phyloP scores from a whole-genome alignment of 2,888 invertebrate species.

The Xylota sylvarum region DNA sequence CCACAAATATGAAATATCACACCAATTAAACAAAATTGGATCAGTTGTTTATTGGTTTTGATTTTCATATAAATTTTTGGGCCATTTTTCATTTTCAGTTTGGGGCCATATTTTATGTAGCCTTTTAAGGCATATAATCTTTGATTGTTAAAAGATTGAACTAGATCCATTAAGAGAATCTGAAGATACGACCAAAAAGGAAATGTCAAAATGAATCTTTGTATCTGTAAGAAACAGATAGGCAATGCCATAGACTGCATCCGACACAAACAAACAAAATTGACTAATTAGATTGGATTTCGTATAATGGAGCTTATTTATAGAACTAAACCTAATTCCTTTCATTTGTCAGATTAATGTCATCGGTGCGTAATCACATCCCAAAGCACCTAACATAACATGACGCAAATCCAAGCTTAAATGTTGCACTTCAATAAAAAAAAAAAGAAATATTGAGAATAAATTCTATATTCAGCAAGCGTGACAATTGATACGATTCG shows the following conservation, averaged over 20 bases:
- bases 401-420: neutral
- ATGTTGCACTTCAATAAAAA: neutral
- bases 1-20: no score
- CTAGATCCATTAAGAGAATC: no score
- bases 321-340: neutral
- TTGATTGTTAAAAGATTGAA: no score
- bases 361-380: neutral
- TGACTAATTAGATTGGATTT: neutral
- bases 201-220: no score
- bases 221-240: neutral
- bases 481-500: constrained; percentile 40
- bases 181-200: no score
- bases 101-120: no score
- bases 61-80: no score
- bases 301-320: neutral
- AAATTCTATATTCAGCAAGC: constrained; percentile 35
- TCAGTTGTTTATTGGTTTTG: no score
- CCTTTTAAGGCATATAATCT: no score
- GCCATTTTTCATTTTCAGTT: no score
- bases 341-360: neutral
- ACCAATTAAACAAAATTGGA: no score
- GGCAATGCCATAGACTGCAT: neutral
- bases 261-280: neutral
- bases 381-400: neutral
- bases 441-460: neutral